phyloP scores from a whole-genome alignment of 2,797 vertebrate species.

The Protonibea diacanthus region DNA sequence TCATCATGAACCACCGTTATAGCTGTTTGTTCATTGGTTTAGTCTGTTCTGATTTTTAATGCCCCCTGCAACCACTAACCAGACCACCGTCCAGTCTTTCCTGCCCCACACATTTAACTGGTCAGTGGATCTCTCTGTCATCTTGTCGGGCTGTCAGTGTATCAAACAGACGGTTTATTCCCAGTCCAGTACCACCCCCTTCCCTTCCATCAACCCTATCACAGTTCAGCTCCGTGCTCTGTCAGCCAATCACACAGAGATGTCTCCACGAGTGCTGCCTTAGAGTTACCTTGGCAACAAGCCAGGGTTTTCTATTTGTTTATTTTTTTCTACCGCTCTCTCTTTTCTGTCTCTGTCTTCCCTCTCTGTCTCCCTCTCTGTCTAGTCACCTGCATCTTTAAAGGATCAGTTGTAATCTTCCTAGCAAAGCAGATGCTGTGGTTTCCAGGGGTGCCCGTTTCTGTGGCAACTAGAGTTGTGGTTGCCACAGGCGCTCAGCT shows the following conservation, averaged over 20 bases:
- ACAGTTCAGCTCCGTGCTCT: constrained; percentile 39
- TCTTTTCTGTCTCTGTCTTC: constrained; percentile 26
- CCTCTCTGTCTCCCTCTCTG: constrained; percentile 9
- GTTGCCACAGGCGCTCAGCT: constrained; percentile 2
- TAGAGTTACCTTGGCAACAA: constrained; percentile 88
- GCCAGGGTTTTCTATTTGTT: constrained; percentile 78
- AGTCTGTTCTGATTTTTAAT: constrained; percentile 40
- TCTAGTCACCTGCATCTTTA: constrained; percentile 78
- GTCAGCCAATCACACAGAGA: constrained; percentile 76
- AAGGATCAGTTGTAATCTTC: constrained; percentile 75
- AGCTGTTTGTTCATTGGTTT: background rate
- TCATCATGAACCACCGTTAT: background rate
- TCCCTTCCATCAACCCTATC: constrained; percentile 72
- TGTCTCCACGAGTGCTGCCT: constrained; percentile 67
- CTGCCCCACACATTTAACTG: constrained; percentile 17
- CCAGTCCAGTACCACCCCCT: constrained; percentile 57
- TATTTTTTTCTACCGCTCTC: constrained; percentile 43
- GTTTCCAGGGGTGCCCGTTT: constrained; percentile 58
- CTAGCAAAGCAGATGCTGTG: constrained; percentile 45
- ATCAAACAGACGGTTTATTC: constrained; percentile 58
- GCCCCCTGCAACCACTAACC: constrained; percentile 14
- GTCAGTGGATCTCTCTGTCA: constrained; percentile 49
- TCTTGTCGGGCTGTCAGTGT: constrained; percentile 49
- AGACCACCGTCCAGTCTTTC: background rate
- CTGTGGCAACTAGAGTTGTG: constrained; percentile 54